These are phyloP conservation scores for Tenthredo scrophulariae DNA, from an alignment of 2,888 invertebrate species.

Conservation along the genomic window DNA sequence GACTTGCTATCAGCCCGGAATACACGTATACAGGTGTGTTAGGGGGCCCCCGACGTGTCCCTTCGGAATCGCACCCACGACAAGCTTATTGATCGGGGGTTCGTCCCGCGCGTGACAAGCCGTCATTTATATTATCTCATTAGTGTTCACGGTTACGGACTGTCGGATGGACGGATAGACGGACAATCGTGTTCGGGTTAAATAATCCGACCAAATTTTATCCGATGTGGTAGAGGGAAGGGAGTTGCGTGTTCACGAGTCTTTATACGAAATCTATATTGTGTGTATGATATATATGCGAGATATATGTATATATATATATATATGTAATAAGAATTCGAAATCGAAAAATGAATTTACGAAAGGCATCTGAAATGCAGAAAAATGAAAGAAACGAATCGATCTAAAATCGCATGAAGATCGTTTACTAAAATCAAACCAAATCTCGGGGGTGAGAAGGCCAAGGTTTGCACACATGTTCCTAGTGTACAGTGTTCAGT, in stretches of 20 bases:
- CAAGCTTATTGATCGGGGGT: conserved; percentile 48
- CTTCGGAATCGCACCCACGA: conserved; percentile 27
- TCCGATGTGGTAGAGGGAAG: background rate
- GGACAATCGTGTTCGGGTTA: conserved; percentile 41
- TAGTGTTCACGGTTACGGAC: conserved; percentile 43
- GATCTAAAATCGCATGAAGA: background rate
- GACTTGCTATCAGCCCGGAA: background rate
- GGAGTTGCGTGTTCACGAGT: background rate
- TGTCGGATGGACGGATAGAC: conserved; percentile 22
- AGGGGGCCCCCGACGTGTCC: background rate
- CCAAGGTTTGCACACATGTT: conserved; percentile 25
- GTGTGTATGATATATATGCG: background rate
- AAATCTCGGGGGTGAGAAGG: conserved; percentile 35
- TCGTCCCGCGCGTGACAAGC: conserved; percentile 52
- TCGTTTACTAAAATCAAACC: background rate
- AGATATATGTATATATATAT: too few species aligned
- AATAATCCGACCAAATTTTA: conserved; percentile 30
- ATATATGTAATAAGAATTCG: background rate
- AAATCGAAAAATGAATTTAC: background rate
- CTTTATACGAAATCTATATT: background rate
- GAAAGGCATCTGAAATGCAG: background rate
- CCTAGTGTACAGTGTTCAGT: background rate
- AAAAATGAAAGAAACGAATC: background rate
- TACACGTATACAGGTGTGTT: conserved; percentile 26
- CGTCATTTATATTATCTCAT: conserved; percentile 55